Conservation (phyloP, 2,113 vertebrate species). For the Pteruthius melanotis region DNA sequence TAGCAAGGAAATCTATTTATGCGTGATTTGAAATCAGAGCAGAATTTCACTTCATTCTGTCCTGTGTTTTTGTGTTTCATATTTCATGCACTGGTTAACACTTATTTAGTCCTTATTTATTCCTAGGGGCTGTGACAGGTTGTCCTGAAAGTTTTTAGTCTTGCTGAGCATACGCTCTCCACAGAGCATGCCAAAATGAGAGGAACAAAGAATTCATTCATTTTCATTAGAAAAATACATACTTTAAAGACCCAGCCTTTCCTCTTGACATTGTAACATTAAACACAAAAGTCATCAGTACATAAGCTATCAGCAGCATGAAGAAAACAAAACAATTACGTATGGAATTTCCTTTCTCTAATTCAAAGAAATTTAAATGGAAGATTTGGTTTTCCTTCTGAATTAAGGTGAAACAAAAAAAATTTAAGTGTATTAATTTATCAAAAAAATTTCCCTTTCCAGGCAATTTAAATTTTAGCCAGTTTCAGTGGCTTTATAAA, state of each 20-base stretch:
- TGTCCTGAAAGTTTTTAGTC: conserved; percentile 30
- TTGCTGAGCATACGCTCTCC: background rate
- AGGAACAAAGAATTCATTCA: background rate
- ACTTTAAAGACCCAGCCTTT: background rate
- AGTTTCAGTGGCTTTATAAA: background rate
- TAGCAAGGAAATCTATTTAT: conserved; percentile 17
- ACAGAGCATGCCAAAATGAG: conserved; percentile 1
- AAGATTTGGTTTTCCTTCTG: background rate
- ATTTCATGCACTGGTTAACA: conserved; percentile 60
- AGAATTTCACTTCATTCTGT: conserved; percentile 51
- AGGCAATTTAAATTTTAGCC: background rate
- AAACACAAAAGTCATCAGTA: background rate
- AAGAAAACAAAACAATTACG: background rate
- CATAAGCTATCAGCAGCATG: background rate
- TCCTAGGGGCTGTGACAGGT: conserved; percentile 34
- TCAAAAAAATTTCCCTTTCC: background rate
- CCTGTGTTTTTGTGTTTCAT: conserved; percentile 29
- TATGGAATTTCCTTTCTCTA: background rate
- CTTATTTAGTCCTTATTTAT: background rate
- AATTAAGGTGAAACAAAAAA: background rate
- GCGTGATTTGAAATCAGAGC: conserved; percentile 39
- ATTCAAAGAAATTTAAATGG: background rate
- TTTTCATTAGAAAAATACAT: background rate
- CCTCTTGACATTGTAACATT: background rate
- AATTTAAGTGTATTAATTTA: background rate